These are phyloP conservation scores for Cheilosia scutellata DNA, from an alignment of 2,888 invertebrate species.

Conservation along the genomic window DNA sequence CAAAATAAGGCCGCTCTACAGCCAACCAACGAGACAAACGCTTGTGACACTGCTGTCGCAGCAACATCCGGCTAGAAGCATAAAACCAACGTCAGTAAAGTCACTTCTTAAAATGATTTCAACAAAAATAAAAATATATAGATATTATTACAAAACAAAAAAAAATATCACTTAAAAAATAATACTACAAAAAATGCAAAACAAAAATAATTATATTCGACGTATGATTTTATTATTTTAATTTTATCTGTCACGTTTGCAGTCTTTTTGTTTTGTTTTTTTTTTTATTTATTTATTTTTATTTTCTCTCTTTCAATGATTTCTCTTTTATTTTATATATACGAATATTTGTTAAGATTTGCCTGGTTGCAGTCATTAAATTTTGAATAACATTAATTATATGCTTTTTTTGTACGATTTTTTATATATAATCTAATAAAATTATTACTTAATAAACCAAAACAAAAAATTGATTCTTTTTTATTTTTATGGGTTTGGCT, in stretches of 20 bases:
- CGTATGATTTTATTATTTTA: slow-evolving; percentile 6
- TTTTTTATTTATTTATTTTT: slow-evolving; percentile 20
- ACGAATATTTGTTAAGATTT: slow-evolving; percentile 34
- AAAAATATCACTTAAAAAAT: slow-evolving; percentile 43
- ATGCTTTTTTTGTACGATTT: slow-evolving; percentile 63
- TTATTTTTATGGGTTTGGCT: neutral
- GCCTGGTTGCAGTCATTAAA: slow-evolving; percentile 50
- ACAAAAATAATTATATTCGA: slow-evolving; percentile 17
- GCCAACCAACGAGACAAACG: slow-evolving; percentile 85
- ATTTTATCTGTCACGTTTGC: slow-evolving; percentile 45
- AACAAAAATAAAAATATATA: slow-evolving; percentile 54
- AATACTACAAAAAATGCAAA: slow-evolving; percentile 40
- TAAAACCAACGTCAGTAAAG: slow-evolving; percentile 15
- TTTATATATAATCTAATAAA: slow-evolving; percentile 57
- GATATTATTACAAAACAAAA: slow-evolving; percentile 48
- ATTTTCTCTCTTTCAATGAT: slow-evolving; percentile 4
- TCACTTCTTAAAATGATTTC: slow-evolving; percentile 14
- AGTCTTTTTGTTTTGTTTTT: neutral
- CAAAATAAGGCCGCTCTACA: slow-evolving; percentile 90
- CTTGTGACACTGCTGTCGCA: slow-evolving; percentile 84
- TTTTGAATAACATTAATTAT: slow-evolving; percentile 42
- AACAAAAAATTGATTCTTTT: slow-evolving; percentile 19
- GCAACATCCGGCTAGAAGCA: slow-evolving; percentile 87
- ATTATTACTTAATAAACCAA: slow-evolving; percentile 17
- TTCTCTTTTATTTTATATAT: slow-evolving; percentile 6